A percentile compares a stretch with the other conserved stretches of the same genome.
Evolutionary conservation across 2,888 invertebrate genomes (phyloP).

Genomic region (Pachymerium ferrugineum): DNA sequence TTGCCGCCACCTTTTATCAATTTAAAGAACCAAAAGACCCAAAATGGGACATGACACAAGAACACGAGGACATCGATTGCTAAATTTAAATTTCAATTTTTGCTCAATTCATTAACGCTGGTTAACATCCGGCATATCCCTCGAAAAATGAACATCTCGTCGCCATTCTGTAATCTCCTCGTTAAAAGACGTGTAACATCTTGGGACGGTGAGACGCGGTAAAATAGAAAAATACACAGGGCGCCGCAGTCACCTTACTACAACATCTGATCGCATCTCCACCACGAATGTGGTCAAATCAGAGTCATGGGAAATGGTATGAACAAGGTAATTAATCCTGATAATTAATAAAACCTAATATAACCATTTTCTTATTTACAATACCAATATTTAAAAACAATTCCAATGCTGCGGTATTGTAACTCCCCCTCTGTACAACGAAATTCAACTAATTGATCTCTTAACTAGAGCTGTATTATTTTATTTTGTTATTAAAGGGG

Average conservation of each 20-base stretch:
- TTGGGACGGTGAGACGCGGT: neutral
- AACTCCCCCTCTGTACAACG: neutral
- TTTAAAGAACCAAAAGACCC: neutral
- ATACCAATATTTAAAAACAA: no score
- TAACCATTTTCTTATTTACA: neutral
- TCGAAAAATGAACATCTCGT: neutral
- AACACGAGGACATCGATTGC: neutral
- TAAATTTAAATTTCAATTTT: neutral
- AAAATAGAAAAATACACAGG: neutral
- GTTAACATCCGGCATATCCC: neutral
- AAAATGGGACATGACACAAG: neutral
- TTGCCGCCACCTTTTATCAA: neutral
- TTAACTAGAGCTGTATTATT: neutral
- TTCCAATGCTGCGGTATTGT: neutral
- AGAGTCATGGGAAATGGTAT: neutral
- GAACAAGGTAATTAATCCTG: neutral
- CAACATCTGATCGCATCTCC: neutral
- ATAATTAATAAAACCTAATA: neutral
- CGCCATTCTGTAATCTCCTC: neutral
- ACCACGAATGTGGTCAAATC: slow-evolving; percentile 4
- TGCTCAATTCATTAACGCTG: neutral
- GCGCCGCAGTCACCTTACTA: neutral
- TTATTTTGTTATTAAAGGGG: no score
- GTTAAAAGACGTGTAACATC: neutral
- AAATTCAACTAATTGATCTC: neutral